phyloP scores from a whole-genome alignment of 2,113 vertebrate species.

The Hemichromis elongatus region DNA sequence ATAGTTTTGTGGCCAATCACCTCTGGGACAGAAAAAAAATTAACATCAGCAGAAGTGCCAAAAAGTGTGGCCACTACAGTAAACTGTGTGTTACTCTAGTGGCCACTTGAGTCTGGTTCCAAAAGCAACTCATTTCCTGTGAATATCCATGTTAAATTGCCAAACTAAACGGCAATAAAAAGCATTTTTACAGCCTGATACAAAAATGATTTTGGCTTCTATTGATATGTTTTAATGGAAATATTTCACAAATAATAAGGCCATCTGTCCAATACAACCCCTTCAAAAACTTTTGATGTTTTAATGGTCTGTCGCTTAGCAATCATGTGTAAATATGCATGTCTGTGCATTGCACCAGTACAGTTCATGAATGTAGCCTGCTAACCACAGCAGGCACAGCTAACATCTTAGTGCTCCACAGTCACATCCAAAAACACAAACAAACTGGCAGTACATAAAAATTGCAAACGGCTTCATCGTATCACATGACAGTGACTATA shows the following conservation, averaged over 20 bases:
- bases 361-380: neutral
- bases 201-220: neutral
- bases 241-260: neutral
- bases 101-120: neutral
- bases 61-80: neutral
- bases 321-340: neutral
- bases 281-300: neutral
- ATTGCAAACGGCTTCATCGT: rapidly evolving
- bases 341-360: neutral
- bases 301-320: neutral
- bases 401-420: neutral
- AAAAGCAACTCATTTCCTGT: neutral
- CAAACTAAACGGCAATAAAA: neutral
- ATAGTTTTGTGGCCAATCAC: neutral
- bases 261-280: neutral
- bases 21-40: neutral
- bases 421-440: neutral
- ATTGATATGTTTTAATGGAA: neutral
- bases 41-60: neutral
- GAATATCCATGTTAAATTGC: neutral
- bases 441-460: neutral
- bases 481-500: neutral
- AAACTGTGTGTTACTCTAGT: neutral
- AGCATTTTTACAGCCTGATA: neutral
- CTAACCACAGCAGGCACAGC: neutral